phyloP scores from a whole-genome alignment of 2,113 vertebrate species.

The Apeltes quadracus region DNA sequence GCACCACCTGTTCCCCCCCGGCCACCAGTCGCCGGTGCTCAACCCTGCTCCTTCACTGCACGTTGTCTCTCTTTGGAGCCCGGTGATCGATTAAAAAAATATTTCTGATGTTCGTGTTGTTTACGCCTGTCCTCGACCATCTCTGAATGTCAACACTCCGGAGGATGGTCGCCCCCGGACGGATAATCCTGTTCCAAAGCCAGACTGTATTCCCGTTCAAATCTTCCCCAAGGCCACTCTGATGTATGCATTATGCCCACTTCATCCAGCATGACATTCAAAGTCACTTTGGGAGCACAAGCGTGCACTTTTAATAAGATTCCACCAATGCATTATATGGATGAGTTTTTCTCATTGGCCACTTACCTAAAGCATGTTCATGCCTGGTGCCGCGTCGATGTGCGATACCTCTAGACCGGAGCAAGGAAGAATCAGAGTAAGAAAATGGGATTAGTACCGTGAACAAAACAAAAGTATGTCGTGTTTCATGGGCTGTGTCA shows the following conservation, averaged over 20 bases:
- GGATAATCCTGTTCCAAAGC: slow-evolving; percentile 75
- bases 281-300: slow-evolving; percentile 75
- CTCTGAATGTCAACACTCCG: slow-evolving; percentile 75
- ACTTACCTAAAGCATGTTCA: slow-evolving; percentile 62
- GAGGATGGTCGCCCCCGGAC: slow-evolving; percentile 61
- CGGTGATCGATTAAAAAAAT: slow-evolving; percentile 78
- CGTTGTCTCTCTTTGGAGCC: slow-evolving; percentile 26
- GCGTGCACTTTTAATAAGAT: slow-evolving; percentile 77
- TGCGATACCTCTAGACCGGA: slow-evolving; percentile 53
- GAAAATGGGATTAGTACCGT: slow-evolving; percentile 67
- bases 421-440: slow-evolving; percentile 32
- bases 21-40: slow-evolving; percentile 45
- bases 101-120: slow-evolving; percentile 68
- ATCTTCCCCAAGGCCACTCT: slow-evolving; percentile 74
- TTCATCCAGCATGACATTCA: slow-evolving; percentile 73
- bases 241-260: slow-evolving; percentile 69
- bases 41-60: slow-evolving; percentile 38
- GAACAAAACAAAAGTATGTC: slow-evolving; percentile 53
- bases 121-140: slow-evolving; percentile 73
- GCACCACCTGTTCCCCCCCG: slow-evolving; percentile 71
- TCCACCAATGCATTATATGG: slow-evolving; percentile 77
- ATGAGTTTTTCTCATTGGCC: slow-evolving; percentile 75
- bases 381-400: slow-evolving; percentile 43
- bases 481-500: slow-evolving; percentile 46
- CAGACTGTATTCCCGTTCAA: slow-evolving; percentile 62